Evolutionary conservation across 2,888 invertebrate species (phyloP).

Genomic region (Camponotus fellah): DNA sequence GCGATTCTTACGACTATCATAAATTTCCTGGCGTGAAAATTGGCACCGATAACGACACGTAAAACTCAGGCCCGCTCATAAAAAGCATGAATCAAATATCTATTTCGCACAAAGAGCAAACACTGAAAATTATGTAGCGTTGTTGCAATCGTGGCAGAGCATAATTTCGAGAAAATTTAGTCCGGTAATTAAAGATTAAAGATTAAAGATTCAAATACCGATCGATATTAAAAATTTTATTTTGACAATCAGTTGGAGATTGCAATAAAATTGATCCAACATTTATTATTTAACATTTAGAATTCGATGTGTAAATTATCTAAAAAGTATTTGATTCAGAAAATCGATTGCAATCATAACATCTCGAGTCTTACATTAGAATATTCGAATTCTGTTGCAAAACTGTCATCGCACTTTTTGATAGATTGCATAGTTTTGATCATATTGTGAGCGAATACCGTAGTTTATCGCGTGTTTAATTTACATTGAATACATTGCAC

Average conservation of each 20-base stretch:
- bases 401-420: neutral
- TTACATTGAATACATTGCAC: slow-evolving; percentile 34
- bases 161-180: neutral
- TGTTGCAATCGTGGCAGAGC: neutral
- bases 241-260: neutral
- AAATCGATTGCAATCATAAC: neutral
- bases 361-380: neutral
- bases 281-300: neutral
- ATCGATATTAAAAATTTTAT: neutral
- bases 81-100: slow-evolving; percentile 57
- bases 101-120: slow-evolving; percentile 39
- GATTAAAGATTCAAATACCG: neutral
- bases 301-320: neutral
- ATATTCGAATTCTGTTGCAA: neutral
- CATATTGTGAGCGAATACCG: neutral
- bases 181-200: too few species aligned
- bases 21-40: slow-evolving; percentile 53
- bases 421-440: neutral
- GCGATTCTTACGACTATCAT: slow-evolving; percentile 44
- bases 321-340: neutral
- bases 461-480: slow-evolving; percentile 22
- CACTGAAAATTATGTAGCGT: slow-evolving; percentile 22
- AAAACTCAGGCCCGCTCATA: slow-evolving; percentile 28
- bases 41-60: slow-evolving; percentile 35
- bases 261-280: neutral